These are phyloP conservation scores for Cyprinodon tularosa DNA, from an alignment of 2,113 vertebrate genomes.

Conservation along the genomic window DNA sequence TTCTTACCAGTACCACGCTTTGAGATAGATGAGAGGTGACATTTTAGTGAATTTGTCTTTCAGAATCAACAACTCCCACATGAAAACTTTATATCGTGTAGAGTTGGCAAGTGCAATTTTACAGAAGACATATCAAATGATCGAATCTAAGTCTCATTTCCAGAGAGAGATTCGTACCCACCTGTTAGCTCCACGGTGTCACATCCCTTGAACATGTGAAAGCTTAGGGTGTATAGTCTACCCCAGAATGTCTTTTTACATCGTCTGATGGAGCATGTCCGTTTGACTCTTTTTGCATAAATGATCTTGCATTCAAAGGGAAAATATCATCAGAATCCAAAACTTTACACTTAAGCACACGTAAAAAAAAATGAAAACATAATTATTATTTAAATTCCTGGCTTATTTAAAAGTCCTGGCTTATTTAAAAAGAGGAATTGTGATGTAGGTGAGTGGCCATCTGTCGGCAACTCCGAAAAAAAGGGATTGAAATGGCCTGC, in stretches of 20 bases:
- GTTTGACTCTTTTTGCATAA: slow-evolving; percentile 8
- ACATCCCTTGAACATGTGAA: slow-evolving; percentile 4
- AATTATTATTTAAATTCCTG: too few species aligned
- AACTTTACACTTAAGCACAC: neutral
- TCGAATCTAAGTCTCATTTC: slow-evolving; percentile 15
- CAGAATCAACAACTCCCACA: slow-evolving; percentile 20
- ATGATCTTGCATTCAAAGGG: neutral
- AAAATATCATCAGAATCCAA: neutral
- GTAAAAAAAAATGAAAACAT: too few species aligned
- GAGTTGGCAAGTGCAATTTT: slow-evolving; percentile 6
- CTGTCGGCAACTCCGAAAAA: too few species aligned
- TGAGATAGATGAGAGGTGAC: slow-evolving; percentile 52
- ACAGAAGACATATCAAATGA: slow-evolving; percentile 13
- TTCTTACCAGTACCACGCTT: slow-evolving; percentile 27
- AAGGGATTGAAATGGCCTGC: too few species aligned
- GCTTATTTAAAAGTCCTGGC: too few species aligned
- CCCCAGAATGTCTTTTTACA: slow-evolving; percentile 1
- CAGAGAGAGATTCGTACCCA: slow-evolving; percentile 1
- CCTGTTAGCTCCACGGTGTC: neutral
- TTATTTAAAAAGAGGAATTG: too few species aligned
- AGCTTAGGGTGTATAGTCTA: neutral
- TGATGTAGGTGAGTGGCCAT: too few species aligned
- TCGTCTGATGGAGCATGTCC: neutral
- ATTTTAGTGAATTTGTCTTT: slow-evolving; percentile 57
- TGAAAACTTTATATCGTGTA: slow-evolving; percentile 5